phyloP scores from a whole-genome alignment of 2,113 vertebrate species.

The Ciconia boyciana region DNA sequence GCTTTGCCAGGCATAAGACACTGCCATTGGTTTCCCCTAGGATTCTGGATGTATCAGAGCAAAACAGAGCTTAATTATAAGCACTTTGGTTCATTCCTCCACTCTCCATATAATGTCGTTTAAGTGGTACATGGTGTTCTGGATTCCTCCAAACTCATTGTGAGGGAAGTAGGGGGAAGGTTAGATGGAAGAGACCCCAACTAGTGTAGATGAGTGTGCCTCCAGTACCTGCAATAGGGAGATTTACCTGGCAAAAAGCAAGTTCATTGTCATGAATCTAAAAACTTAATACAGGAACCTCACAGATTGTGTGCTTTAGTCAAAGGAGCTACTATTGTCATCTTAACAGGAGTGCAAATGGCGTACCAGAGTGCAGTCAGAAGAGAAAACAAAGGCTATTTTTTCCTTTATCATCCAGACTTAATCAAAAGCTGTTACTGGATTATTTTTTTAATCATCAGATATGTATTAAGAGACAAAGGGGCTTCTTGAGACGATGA shows the following conservation, averaged over 20 bases:
- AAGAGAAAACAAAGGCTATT: neutral
- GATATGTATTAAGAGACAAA: neutral
- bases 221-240: neutral
- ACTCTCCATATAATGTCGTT: neutral
- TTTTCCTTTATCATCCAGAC: neutral
- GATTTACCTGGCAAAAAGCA: neutral
- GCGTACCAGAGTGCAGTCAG: neutral
- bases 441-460: neutral
- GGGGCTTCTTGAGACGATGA: neutral
- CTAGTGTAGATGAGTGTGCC: no score
- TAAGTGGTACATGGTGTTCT: neutral
- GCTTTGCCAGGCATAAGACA: neutral
- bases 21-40: neutral
- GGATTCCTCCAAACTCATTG: neutral
- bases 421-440: neutral
- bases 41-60: neutral
- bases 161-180: neutral
- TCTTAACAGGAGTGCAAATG: neutral
- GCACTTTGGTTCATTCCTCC: neutral
- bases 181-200: neutral
- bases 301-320: neutral
- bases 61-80: neutral
- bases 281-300: neutral
- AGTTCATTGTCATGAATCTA: neutral
- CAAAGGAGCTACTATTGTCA: neutral